Base-by-base conservation (phyloP, 2,797 vertebrate species). In the Oryzias sinensis region DNA sequence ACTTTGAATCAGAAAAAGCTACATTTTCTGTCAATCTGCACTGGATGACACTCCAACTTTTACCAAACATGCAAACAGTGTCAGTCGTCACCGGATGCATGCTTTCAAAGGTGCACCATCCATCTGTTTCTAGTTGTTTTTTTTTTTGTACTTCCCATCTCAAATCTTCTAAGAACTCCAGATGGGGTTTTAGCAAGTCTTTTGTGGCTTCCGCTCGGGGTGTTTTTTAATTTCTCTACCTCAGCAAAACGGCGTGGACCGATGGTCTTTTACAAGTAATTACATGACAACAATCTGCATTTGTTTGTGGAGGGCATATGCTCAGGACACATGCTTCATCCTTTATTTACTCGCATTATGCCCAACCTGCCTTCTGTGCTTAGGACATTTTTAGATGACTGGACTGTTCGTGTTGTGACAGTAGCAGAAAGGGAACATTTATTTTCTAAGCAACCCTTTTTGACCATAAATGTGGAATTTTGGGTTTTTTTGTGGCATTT, bases 311-410 rank as follows among this genome's bases (percentile, higher is more conserved):
- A 37, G 44, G 48, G 9, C 68, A 76, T 69, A 74, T 65, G 76
- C 37, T 70, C 14, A 2, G 40, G 49, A 72, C 73, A 68, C 68
- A 61, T 62, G 47, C 68, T 54, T 74, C 75, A 71, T 76, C 8
- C 53, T 76, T 70, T 80, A 62, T 74, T 82, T 70, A 74, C 65
- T 46, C 56, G 25, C 59, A 50, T 68, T 58, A 65, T 55, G 60
- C 74, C 57, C 65, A 45, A 41, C n/a, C 33, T 51, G 48, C 61
- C 42, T 24, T 65, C 69, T 68, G 72, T 14, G 43, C 66, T 63
- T n/a, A 47, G 62, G n/a, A 57, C 42, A 62, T 43, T 60, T 72
- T 57, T 47, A 60, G 29, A 58, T 56, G 27, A 46, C 29, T 50
- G 44, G 51, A 24, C 27, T 49, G 40, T 55, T 50, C 3, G 9